phyloP scores from a whole-genome alignment of 2,888 invertebrate genomes.

The Blera fallax region DNA sequence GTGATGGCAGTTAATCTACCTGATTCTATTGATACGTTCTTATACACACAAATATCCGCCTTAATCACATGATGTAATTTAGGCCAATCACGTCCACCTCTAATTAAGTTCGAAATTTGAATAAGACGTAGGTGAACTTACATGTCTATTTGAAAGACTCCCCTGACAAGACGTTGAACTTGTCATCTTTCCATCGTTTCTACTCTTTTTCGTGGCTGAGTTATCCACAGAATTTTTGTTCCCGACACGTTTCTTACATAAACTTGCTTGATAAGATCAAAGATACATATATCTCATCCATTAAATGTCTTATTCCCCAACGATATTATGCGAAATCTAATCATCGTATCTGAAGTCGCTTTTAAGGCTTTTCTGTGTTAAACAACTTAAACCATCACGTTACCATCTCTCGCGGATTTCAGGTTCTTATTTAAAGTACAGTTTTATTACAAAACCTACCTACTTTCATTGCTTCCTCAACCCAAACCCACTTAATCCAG shows the following conservation, averaged over 20 bases:
- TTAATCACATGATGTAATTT: too few relatives aligned
- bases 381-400: constrained; percentile 39
- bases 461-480: constrained; percentile 63
- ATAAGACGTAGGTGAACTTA: too few relatives aligned
- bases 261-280: not conserved
- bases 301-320: not conserved
- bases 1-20: too few relatives aligned
- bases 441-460: constrained; percentile 68
- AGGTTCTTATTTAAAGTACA: constrained; percentile 43
- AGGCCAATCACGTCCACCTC: too few relatives aligned
- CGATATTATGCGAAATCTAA: not conserved
- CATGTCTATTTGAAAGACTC: too few relatives aligned
- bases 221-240: too few relatives aligned
- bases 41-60: too few relatives aligned
- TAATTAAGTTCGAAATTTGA: too few relatives aligned
- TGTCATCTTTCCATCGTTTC: too few relatives aligned
- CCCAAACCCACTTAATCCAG: constrained; percentile 68
- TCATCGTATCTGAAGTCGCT: not conserved
- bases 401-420: constrained; percentile 37
- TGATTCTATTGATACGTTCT: too few relatives aligned
- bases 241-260: not conserved
- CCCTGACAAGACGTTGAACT: too few relatives aligned
- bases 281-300: not conserved
- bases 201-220: too few relatives aligned
- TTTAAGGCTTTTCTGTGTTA: constrained; percentile 49